phyloP scores from a whole-genome alignment of 2,797 vertebrate genomes.

The Micrastur ruficollis region DNA sequence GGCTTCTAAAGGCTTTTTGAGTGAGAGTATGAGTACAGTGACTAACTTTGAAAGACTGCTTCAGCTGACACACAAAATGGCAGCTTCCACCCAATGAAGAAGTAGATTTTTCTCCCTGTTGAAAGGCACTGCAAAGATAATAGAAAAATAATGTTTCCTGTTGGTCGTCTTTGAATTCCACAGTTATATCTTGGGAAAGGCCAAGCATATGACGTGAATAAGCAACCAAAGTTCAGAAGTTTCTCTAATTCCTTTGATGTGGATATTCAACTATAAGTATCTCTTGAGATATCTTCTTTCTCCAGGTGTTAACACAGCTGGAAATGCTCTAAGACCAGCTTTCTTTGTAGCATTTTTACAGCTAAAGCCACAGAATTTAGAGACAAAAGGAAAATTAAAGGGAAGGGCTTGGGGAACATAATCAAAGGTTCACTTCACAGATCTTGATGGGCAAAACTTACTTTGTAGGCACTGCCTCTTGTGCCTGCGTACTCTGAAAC shows the following conservation, averaged over 20 bases:
- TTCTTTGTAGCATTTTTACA: background rate
- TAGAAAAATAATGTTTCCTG: background rate
- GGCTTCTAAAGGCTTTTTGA: background rate
- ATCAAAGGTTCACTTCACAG: background rate
- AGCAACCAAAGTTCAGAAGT: background rate
- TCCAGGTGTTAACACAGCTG: background rate
- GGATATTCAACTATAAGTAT: background rate
- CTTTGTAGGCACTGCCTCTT: background rate
- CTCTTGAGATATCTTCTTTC: background rate
- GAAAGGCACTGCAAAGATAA: background rate
- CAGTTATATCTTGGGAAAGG: background rate
- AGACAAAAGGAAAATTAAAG: conserved; percentile 34
- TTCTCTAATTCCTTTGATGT: background rate
- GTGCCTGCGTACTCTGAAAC: background rate
- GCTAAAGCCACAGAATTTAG: background rate
- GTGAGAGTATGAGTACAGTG: background rate
- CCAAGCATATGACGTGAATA: background rate
- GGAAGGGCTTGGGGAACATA: background rate
- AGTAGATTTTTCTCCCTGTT: background rate
- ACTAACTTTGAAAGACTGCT: background rate
- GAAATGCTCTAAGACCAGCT: background rate
- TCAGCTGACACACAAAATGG: background rate
- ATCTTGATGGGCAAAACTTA: background rate
- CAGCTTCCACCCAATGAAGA: background rate
- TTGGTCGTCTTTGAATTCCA: background rate